Evolutionary conservation across 2,888 invertebrate genomes (phyloP), one percentile per base, ranked within the genome.

Genomic region (Euspilapteryx auroguttella): DNA sequence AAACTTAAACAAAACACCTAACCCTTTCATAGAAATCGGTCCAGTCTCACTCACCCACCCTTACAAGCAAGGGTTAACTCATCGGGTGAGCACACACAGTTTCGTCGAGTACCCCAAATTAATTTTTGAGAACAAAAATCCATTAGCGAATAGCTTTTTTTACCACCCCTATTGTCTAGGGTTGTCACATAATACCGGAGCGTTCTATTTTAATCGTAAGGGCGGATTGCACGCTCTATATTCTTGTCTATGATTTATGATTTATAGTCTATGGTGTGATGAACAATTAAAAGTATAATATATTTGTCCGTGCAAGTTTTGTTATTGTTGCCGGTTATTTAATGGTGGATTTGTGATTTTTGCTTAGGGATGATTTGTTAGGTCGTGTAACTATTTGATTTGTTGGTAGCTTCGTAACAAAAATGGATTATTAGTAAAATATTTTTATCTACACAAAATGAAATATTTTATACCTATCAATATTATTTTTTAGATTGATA

Each of bases 91-190:
- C 62, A 64, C 66, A 61, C 47, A 56, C 44, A 53, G 51, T 61
- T 59, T 59, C 55, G 59, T 65, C 53, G 51, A 65, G 64, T 64
- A 68, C 69, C 69, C 69, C 62, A 65, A 71, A 73, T 71, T 68
- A 71, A 71, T 71, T 65, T 69, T 65, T 62, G 58, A 65, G 66
- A 73, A 69, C 65, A 68, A 66, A 68, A 71, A n/a, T 69, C 63
- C 69, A 73, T 73, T 73, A 71, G 69, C 56, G 64, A 62, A 63
- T 65, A 53, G 55, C 29, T 28, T 65, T 62, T 64, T 52, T 45
- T 49, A 40, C 38, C 48, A n/a, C 10, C n/a, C 22, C 22, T 14
- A 55, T 73, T 71, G 68, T 73, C 55, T 59, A 59, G 64, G 56
- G 55, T 59, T 63, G 65, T 66, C 62, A 59, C 62, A 69, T 73